Evolutionary conservation across 1,140 invertebrate genomes (phyloP).

Genomic region (Aporrectodea caliginosa): DNA sequence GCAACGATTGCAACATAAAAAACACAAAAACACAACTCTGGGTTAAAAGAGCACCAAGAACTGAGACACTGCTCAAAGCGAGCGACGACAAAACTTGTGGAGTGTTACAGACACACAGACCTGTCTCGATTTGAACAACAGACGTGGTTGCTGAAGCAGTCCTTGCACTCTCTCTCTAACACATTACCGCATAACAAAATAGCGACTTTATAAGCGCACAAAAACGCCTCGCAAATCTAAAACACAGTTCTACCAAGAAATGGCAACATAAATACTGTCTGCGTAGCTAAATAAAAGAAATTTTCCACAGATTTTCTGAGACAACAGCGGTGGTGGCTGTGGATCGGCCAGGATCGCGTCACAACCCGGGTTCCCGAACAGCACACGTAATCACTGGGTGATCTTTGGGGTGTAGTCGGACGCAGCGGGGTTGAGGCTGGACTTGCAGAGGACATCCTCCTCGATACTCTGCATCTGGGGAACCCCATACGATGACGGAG

Average conservation of each 20-base stretch:
- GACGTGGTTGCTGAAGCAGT: no score
- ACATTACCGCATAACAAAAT: slow-evolving; percentile 3
- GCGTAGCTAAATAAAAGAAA: background rate
- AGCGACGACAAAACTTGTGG: no score
- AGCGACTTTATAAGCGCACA: background rate
- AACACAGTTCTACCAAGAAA: background rate
- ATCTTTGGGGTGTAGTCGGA: background rate
- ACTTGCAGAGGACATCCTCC: background rate
- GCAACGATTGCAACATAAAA: no score
- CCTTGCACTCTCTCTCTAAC: no score
- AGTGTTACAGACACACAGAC: no score
- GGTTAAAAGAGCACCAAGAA: no score
- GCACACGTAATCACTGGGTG: background rate
- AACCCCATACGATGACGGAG: background rate
- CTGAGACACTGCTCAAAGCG: no score
- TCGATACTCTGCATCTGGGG: background rate
- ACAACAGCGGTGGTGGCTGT: no score
- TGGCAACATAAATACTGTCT: background rate
- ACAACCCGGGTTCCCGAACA: no score
- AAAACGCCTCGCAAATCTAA: background rate
- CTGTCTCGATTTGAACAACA: no score
- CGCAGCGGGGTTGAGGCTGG: background rate
- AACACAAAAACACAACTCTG: no score
- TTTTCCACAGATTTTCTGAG: background rate
- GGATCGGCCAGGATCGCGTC: no score